Percentiles rank a stretch among this genome's conserved stretches.
Conservation (phyloP, 2,888 invertebrate genomes). For the Scaptodrosophila latifasciaeformis region DNA sequence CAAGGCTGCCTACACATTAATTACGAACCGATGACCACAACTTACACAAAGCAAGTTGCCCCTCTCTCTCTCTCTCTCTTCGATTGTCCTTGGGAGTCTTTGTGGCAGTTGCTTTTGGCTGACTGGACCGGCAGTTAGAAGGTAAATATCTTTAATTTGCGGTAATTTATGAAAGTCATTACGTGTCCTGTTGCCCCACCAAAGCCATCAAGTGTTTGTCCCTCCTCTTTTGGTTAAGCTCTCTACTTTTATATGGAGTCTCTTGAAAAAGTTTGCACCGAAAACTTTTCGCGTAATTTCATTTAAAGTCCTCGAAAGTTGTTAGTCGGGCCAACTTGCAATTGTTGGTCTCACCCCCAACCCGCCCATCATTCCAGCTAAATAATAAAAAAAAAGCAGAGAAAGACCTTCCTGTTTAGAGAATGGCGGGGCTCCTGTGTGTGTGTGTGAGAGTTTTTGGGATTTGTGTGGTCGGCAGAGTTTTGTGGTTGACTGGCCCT, state of each 20-base stretch:
- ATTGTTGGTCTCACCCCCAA: conserved; percentile 43
- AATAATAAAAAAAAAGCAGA: too few species aligned
- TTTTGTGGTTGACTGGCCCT: conserved; percentile 15
- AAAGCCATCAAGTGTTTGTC: not conserved
- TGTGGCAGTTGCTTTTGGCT: not conserved
- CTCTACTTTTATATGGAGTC: conserved; percentile 19
- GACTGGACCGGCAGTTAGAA: not conserved
- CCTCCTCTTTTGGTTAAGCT: not conserved
- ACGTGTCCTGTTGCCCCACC: conserved; percentile 42
- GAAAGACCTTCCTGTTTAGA: too few species aligned
- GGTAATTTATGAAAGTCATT: conserved; percentile 69
- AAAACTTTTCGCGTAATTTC: conserved; percentile 68
- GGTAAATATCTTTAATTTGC: conserved; percentile 61
- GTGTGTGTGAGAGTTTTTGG: too few species aligned
- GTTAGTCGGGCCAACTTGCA: conserved; percentile 47
- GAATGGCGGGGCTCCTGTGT: too few species aligned
- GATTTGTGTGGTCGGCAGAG: too few species aligned
- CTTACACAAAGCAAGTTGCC: not conserved
- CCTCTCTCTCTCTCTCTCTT: not conserved
- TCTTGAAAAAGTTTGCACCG: conserved; percentile 57
- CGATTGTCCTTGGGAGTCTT: not conserved
- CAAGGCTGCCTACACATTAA: conserved; percentile 51
- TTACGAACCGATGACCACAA: conserved; percentile 59
- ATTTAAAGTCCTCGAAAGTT: conserved; percentile 68
- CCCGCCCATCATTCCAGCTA: too few species aligned